These are phyloP conservation scores for Limonius californicus DNA, from an alignment of 1,140 invertebrate species.

Conservation along the genomic window DNA sequence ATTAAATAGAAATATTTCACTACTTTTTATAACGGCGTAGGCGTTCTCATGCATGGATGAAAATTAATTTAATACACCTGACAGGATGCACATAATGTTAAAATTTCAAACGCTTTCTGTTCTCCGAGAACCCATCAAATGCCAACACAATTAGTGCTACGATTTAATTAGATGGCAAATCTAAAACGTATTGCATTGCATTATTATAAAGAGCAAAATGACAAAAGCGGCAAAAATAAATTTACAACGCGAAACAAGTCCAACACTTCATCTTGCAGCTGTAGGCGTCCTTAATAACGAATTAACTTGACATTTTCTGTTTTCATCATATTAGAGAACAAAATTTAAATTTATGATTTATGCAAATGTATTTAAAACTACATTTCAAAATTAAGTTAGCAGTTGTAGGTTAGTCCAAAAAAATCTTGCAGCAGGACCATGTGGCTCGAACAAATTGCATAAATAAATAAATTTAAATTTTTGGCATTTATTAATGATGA, in stretches of 20 bases:
- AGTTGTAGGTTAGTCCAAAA: background rate
- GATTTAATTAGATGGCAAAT: background rate
- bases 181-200: slow-evolving; percentile 18
- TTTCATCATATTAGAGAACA: background rate
- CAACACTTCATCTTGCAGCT: too few relatives aligned
- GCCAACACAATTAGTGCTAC: background rate
- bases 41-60: slow-evolving; percentile 1
- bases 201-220: slow-evolving; percentile 3
- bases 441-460: background rate
- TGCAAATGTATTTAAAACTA: background rate
- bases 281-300: background rate
- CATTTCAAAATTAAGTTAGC: background rate
- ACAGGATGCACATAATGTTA: background rate
- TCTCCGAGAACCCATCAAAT: background rate
- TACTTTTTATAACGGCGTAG: background rate
- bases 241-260: too few relatives aligned
- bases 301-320: too few relatives aligned
- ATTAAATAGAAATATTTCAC: slow-evolving; percentile 18
- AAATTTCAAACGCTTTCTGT: background rate
- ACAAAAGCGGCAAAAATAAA: too few relatives aligned
- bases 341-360: background rate
- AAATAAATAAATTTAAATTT: background rate
- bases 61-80: background rate
- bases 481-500: too few relatives aligned
- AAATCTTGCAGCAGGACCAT: background rate